Conservation (phyloP, 1,140 invertebrate species). For the Dicyema japonicum region DNA sequence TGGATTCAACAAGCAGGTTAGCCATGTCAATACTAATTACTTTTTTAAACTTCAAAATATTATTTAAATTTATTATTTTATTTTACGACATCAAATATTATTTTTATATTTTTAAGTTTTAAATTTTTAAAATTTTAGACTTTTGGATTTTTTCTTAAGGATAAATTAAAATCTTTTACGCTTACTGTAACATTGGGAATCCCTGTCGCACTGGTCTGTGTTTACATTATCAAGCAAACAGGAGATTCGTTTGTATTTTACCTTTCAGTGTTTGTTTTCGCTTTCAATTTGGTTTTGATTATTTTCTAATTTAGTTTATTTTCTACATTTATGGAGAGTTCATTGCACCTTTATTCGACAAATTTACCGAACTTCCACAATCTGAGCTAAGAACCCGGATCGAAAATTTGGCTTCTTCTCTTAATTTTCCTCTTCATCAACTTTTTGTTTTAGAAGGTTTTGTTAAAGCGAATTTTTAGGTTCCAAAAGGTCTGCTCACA, state of each 20-base stretch:
- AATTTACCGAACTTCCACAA: conserved; percentile 69
- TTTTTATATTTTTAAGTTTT: too few relatives aligned
- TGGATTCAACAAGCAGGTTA: conserved; percentile 92
- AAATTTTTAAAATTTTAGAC: too few relatives aligned
- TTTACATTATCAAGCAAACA: conserved; percentile 66
- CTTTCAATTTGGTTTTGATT: conserved; percentile 37
- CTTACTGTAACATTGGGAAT: conserved; percentile 38
- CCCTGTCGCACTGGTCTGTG: conserved; percentile 41
- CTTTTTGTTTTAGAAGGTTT: conserved; percentile 79
- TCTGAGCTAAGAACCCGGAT: conserved; percentile 51
- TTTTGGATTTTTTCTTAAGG: conserved; percentile 56
- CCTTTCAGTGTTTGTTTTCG: too few relatives aligned
- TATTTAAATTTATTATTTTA: too few relatives aligned
- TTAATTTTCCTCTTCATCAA: conserved; percentile 69
- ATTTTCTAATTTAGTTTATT: too few relatives aligned
- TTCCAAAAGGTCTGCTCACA: conserved; percentile 73
- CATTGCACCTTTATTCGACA: conserved; percentile 90
- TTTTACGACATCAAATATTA: too few relatives aligned
- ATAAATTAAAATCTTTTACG: conserved; percentile 51
- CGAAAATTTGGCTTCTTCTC: conserved; percentile 45
- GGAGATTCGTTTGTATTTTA: too few relatives aligned
- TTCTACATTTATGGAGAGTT: conserved; percentile 77
- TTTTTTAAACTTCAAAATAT: too few relatives aligned
- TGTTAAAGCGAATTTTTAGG: too few relatives aligned
- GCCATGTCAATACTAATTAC: too few relatives aligned